phyloP scores from a whole-genome alignment of 2,888 invertebrate species.

The Euzophera pinguis region DNA sequence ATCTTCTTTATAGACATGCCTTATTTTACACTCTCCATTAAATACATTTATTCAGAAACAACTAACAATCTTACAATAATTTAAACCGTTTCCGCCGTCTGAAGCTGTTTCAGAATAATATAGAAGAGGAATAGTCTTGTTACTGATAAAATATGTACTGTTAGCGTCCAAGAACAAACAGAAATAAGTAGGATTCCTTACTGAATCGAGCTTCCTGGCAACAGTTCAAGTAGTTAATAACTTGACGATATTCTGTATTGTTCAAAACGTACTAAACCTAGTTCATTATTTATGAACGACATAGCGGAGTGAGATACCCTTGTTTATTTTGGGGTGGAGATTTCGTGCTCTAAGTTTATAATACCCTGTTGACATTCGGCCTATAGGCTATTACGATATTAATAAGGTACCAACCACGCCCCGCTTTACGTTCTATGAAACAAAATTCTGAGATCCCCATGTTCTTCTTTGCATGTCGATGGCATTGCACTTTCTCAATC shows the following conservation, averaged over 20 bases:
- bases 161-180: not conserved
- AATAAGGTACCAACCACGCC: no score
- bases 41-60: not conserved
- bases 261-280: not conserved
- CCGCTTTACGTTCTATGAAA: no score
- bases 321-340: no score
- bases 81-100: not conserved
- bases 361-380: no score
- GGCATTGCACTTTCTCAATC: no score
- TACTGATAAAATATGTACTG: conserved; percentile 7
- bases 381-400: no score
- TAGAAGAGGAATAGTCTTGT: conserved; percentile 10
- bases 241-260: not conserved
- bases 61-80: not conserved
- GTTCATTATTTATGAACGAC: not conserved
- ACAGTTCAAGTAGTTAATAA: conserved; percentile 5
- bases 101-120: not conserved
- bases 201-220: conserved; percentile 2
- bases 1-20: no score
- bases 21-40: not conserved
- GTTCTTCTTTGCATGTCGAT: no score
- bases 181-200: not conserved
- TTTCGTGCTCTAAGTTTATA: no score
- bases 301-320: no score
- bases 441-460: no score